Evolutionary conservation across 2,888 invertebrate genomes (phyloP).

Genomic region (Aquatica leii): DNA sequence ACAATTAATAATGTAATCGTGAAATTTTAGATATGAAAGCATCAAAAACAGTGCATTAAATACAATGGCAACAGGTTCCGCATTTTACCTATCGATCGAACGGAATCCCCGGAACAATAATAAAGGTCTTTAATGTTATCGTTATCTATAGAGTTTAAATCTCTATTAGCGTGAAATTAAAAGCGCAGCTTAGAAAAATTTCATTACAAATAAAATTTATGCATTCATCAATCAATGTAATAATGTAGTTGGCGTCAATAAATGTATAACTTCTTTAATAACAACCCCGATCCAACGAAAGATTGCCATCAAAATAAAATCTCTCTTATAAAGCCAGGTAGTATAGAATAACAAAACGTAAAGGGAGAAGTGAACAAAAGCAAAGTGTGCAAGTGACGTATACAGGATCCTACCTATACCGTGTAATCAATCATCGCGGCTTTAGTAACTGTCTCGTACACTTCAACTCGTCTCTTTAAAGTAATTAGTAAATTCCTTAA

Average conservation of each 20-base stretch:
- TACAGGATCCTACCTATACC: slow-evolving; percentile 44
- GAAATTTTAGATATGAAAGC: too few relatives aligned
- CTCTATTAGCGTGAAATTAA: too few relatives aligned
- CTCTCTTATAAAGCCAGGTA: slow-evolving; percentile 19
- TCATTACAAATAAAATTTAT: background rate
- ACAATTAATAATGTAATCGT: too few relatives aligned
- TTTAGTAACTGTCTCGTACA: slow-evolving; percentile 42
- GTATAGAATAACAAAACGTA: slow-evolving; percentile 27
- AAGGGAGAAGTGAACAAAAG: slow-evolving; percentile 34
- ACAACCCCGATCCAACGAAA: slow-evolving; percentile 4
- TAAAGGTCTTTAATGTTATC: too few relatives aligned
- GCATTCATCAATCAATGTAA: background rate
- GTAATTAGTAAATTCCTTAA: slow-evolving; percentile 45
- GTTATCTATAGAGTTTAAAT: too few relatives aligned
- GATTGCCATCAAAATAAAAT: slow-evolving; percentile 15
- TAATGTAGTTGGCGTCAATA: slow-evolving; percentile 5
- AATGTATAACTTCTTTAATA: slow-evolving; percentile 9
- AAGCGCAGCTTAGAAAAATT: too few relatives aligned
- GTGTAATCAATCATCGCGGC: slow-evolving; percentile 51
- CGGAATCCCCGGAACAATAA: too few relatives aligned
- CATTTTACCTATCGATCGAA: too few relatives aligned
- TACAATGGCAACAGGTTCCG: too few relatives aligned
- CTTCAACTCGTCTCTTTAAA: slow-evolving; percentile 36
- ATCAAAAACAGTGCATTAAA: too few relatives aligned
- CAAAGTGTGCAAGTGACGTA: slow-evolving; percentile 43